Evolutionary conservation across 37 sponge, comb jelly and placozoan species (phyloP).

Genomic region (Crambe crambe): DNA sequence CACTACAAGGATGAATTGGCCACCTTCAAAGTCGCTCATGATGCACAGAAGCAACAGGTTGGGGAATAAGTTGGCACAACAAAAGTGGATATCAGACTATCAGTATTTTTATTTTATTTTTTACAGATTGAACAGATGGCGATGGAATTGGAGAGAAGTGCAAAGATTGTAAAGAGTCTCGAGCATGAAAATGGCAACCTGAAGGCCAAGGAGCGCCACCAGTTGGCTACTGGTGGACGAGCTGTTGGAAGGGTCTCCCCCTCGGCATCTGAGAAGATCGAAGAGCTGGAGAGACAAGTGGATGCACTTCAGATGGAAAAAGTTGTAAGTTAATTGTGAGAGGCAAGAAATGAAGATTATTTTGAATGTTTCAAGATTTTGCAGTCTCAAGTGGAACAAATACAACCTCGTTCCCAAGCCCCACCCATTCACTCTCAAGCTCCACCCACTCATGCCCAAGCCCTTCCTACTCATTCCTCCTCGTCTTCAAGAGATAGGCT

Average conservation of each 20-base stretch:
- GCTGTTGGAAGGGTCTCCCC: not conserved
- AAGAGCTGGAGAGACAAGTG: not conserved
- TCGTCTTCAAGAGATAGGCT: no score
- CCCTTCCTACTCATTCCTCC: no score
- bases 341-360: not conserved
- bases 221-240: not conserved
- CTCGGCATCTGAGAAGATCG: not conserved
- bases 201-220: not conserved
- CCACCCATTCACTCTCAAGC: no score
- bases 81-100: no score
- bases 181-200: not conserved
- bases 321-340: not conserved
- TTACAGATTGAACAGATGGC: not conserved
- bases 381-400: no score
- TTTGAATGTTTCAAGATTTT: no score
- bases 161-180: not conserved
- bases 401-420: no score
- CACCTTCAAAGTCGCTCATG: not conserved
- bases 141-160: not conserved
- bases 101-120: no score
- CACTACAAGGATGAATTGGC: constrained; percentile 9
- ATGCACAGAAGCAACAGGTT: constrained; percentile 9
- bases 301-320: not conserved
- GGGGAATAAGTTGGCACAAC: no score
- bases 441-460: no score